A percentile compares a stretch with the other conserved stretches of the same genome.
Evolutionary conservation across 1,140 invertebrate genomes (phyloP).

Genomic region (Teleogryllus occipitalis): DNA sequence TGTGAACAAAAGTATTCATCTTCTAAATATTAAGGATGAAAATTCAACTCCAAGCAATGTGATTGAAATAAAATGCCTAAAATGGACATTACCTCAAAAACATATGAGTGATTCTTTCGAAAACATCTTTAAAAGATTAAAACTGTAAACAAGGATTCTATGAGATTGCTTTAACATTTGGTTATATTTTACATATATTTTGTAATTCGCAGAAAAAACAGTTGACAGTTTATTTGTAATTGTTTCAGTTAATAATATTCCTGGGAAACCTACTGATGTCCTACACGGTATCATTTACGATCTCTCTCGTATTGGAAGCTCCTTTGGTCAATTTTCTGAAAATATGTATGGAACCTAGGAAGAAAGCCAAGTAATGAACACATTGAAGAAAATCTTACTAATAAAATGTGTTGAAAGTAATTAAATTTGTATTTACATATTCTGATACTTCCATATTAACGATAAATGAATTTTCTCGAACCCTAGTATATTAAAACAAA

Average conservation of each 20-base stretch:
- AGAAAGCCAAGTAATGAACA: neutral
- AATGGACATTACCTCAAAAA: neutral
- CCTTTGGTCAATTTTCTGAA: conserved; percentile 68
- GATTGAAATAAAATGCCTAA: neutral
- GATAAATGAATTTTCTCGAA: no score
- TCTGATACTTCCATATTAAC: no score
- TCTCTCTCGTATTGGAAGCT: conserved; percentile 68
- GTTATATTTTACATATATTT: no score
- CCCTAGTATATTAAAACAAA: no score
- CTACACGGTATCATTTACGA: conserved; percentile 63
- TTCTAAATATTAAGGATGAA: neutral
- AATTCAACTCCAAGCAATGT: neutral
- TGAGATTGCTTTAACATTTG: no score
- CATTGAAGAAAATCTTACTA: neutral
- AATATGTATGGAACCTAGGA: conserved; percentile 42
- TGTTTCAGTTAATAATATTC: conserved; percentile 61
- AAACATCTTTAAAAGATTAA: no score
- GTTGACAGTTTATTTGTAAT: conserved; percentile 23
- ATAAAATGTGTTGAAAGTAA: neutral
- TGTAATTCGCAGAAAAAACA: no score
- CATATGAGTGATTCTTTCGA: neutral
- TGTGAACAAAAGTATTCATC: neutral
- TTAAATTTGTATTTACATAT: no score
- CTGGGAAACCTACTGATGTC: conserved; percentile 69
- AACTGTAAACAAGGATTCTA: no score